Evolutionary conservation across 2,888 invertebrate genomes (phyloP), one percentile per base, ranked within the genome.

Genomic region (Onchidella celtica): DNA sequence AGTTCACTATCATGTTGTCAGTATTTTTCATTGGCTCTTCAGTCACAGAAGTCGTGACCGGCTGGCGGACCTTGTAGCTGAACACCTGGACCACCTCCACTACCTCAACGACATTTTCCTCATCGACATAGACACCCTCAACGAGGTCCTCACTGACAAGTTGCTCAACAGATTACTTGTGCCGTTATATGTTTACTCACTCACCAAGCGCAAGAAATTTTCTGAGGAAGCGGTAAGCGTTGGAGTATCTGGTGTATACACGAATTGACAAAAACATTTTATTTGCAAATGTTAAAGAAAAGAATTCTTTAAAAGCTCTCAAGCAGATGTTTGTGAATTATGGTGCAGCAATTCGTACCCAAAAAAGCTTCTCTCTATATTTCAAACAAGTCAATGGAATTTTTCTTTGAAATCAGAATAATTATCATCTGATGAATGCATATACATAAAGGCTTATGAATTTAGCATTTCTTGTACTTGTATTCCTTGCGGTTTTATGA

Each of bases 51-150:
- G 97, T 29, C 96, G 97, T 91, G 97, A 97, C 89, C 96, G 97
- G 89, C 94, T 99, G 72, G 96, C 98, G 17, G 98, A 98, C 94
- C 94, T 99, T 85, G 98, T 99, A 1, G 99, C 98, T 0, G 99
- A 99, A 94, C 99, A 99, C 93, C 94, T 99, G 86, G 99, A 99
- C 94, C 98, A 99, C 93, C 95, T 99, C 21, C 99, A 99, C 94
- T 99, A 99, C 93, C 95, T 99, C 80, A 99, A 99, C 92, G 99
- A 99, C 92, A 99, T 99, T 88, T 95, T 99, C 29, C 96, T 97
- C 90, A 95, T 99, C 81, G 96, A 97, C 92, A 98, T 99, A 88
- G 96, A 96, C 75, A 97, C 97, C 91, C 94, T 99, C 78, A 99
- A 99, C 93, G 97, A 97, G 89, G 81, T 99, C 69, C 94, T 99